Evolutionary conservation across 2,113 vertebrate genomes (phyloP).

Genomic region (Formicarius rufipectus): DNA sequence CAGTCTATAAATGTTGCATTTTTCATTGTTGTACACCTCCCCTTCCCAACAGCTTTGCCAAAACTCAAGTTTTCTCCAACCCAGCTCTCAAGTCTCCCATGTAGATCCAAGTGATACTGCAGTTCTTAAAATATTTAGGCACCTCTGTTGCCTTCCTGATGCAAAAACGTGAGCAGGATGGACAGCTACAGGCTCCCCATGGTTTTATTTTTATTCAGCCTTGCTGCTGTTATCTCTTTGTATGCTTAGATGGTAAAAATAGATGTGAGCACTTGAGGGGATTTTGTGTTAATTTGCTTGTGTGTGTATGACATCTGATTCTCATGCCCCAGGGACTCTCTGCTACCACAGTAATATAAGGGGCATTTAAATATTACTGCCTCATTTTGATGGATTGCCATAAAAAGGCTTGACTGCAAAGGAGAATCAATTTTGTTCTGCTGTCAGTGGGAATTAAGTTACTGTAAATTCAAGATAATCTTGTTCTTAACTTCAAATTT

Average conservation of each 20-base stretch:
- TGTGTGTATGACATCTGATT: neutral
- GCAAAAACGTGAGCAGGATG: neutral
- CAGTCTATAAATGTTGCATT: neutral
- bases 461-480: neutral
- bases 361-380: neutral
- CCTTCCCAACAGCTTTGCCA: neutral
- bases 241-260: neutral
- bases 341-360: neutral
- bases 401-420: neutral
- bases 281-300: neutral
- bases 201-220: neutral
- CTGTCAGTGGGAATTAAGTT: neutral
- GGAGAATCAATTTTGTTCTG: neutral
- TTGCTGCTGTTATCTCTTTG: neutral
- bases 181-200: neutral
- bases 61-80: neutral
- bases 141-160: neutral
- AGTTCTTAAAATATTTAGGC: neutral
- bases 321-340: neutral
- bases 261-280: neutral
- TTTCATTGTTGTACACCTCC: neutral
- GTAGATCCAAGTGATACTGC: neutral
- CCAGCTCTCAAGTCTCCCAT: neutral
- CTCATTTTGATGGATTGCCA: neutral
- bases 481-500: neutral